Evolutionary conservation across 1,140 invertebrate species (phyloP).

Genomic region (Papilio aristodemus): DNA sequence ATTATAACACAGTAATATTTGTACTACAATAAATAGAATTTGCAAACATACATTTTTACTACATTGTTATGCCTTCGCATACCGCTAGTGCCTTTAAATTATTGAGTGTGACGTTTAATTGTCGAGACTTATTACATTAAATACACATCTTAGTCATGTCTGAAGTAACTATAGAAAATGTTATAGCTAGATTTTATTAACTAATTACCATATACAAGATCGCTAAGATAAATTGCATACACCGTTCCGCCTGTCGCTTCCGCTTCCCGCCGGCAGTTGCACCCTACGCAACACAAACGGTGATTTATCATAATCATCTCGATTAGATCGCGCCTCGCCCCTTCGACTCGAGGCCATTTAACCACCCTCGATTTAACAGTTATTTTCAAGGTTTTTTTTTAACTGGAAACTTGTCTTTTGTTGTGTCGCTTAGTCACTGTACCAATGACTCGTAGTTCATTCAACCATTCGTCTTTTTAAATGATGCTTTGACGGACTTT

Average conservation of each 20-base stretch:
- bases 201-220: slow-evolving; percentile 15
- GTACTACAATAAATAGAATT: no score
- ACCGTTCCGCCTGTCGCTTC: slow-evolving; percentile 26
- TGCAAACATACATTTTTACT: no score
- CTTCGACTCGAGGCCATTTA: slow-evolving; percentile 55
- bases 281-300: slow-evolving; percentile 43
- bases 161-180: background rate
- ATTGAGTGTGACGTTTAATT: no score
- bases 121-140: no score
- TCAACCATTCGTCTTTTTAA: slow-evolving; percentile 37
- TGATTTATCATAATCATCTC: slow-evolving; percentile 76
- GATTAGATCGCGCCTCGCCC: slow-evolving; percentile 71
- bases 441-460: slow-evolving; percentile 27
- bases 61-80: no score
- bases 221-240: slow-evolving; percentile 11
- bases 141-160: background rate
- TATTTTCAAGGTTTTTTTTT: slow-evolving; percentile 69
- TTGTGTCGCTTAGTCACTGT: slow-evolving; percentile 50
- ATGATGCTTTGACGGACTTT: slow-evolving; percentile 43
- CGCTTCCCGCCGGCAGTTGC: slow-evolving; percentile 37
- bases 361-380: slow-evolving; percentile 74
- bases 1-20: no score
- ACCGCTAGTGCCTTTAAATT: no score
- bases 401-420: slow-evolving; percentile 60
- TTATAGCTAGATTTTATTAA: background rate